Base-by-base conservation (phyloP, 2,113 vertebrate species). In the Lontra canadensis region DNA sequence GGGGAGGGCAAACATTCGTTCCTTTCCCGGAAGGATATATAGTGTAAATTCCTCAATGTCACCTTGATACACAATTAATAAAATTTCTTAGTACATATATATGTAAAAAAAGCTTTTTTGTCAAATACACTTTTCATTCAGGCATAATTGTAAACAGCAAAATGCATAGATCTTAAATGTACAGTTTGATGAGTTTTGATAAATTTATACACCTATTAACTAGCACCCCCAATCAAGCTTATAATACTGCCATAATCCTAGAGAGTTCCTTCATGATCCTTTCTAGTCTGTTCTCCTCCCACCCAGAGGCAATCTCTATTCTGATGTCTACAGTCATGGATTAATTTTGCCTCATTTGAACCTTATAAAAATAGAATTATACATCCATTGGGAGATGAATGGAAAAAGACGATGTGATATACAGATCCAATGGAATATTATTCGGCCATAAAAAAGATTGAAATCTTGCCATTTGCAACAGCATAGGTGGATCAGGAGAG, bases 301-400 rank as follows among this genome's bases (percentile, higher is more conserved):
- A 36, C 42, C 74, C 81, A 74, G 69, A 61, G 31, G 25, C 67
- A 74, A 61, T 31, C 26, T 84, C 7, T 36, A 23, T 63, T 49
- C 55, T 93, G 55, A 84, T 49, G 73, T 84, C 34, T 49, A 11
- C 61, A 6, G 11, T 84, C 55, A 23, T 63, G 55, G 55, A 63
- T 49, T 63, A 93, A 69, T 85, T 93, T 76, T 59, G 81, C 42
- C 42, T 85, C 21, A 63, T 93, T 85, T 85, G 67, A 93, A 84
- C 25, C 15, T 31, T 84, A 55, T 29, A 21, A 55, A 81, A 69
- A 55, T 57, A 34, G 15, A 42, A n/a, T 55, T 52, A 36, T 49
- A 76, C 7, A 76, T 36, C n/a, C n/a, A 71, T 21, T 5, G 67
- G 67, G n/a, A 71, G 18, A 36, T 36, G 67, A 71, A 21, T 71